Evolutionary conservation across 2,113 vertebrate genomes (phyloP), one percentile per base, ranked within the genome.

Genomic region (Chauna torquata): DNA sequence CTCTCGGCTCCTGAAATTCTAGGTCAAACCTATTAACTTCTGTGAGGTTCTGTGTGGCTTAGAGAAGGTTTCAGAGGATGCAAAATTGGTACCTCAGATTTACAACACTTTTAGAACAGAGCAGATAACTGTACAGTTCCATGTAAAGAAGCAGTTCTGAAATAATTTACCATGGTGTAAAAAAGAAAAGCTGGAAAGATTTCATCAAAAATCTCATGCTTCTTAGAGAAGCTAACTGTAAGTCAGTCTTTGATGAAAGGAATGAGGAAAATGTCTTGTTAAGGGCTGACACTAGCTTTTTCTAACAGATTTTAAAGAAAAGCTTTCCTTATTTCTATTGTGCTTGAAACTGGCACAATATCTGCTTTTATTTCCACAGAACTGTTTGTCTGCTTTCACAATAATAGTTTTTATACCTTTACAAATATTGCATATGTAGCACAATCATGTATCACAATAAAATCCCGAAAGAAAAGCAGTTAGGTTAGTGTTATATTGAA

Each of bases 21-120:
- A 80, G 91, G 96, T 96, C 95, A 92, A 95, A 87, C 54, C 58
- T 89, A 87, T 97, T 97, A 94, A 95, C 58, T 95, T 94, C 74
- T 82, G 23, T 82, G 83, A 91, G 54, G 75, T 66, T 90, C 52
- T 83, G 10, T 75, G 55, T 77, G 59, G 49, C 84, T 94, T 70
- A 88, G 78, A 95, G 55, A 89, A 40, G 44, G 75, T 82, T 94
- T 90, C 57, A 79, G 58, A 19, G 81, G 89, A 88, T 78, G 75
- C 25, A 95, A 91, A 94, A 92, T 68, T 83, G 78, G 57, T 87
- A 65, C 30, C 28, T 88, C 42, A 72, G 91, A 64, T 61, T 86
- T 82, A 89, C 70, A 88, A 12, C 50, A 82, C 64, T 61, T 70
- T 82, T 82, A 71, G 72, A 84, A 47, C 25, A 44, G 71, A 72